Base-by-base conservation (phyloP, 2,797 vertebrate species). In the Enteromius trimaculatus region DNA sequence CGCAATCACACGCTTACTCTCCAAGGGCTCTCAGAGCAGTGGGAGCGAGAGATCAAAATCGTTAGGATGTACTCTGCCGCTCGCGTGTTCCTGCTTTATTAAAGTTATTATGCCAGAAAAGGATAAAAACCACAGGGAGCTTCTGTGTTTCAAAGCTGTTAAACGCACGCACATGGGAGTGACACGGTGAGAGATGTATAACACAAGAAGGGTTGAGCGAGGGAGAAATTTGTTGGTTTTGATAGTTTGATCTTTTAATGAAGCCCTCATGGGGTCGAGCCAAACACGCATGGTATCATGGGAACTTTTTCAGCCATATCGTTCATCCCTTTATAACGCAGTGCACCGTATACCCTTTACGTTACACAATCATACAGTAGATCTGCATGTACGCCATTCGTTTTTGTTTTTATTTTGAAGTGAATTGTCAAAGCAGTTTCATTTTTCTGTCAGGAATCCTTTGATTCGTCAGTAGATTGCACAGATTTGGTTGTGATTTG, bases 231-330 rank as follows among this genome's bases (percentile, higher is more conserved):
- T 79, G 83, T 82, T 82, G 79, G 53, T 79, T 86, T 87, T 84
- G 23, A 75, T 49, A 66, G 80, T 87, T 82, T 82, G 76, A 85
- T 80, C 55, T 79, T 83, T 58, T 85, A 81, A 87, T 83, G 77
- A 87, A 85, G 84, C 53, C 47, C 55, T 19, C 83, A 64, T 55
- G 77, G 16, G 80, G 51, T 19, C 29, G 29, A 71, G 29, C 14
- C 60, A 68, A 84, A 84, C 66, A 77, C 49, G 44, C 58, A 55
- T 21, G 51, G 53, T 37, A 72, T 87, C 83, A 77, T 77, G 85
- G 82, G 55, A 87, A 76, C 42, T 49, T 66, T 60, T 84, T 37
- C 37, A 9, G 39, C 47, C 17, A 23, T 77, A 31, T 80, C 58
- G 62, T 51, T 84, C 65, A 65, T 69, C 37, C 58, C 39, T 72